phyloP scores from a whole-genome alignment of 2,888 invertebrate species.

The Achlya flavicornis region DNA sequence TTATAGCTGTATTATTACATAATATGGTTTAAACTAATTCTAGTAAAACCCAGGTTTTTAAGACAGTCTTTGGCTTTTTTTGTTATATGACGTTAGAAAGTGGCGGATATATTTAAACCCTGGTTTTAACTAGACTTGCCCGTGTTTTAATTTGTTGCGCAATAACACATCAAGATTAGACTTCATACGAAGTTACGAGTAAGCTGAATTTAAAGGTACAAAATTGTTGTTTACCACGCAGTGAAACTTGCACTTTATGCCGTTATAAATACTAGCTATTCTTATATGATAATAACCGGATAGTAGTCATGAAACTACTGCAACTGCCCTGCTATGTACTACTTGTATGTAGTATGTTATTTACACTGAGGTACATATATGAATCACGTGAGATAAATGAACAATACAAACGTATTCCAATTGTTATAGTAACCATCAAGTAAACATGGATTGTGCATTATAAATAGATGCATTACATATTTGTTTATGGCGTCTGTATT shows the following conservation, averaged over 20 bases:
- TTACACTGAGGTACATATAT: too few species aligned
- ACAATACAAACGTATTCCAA: background rate
- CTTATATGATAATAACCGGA: background rate
- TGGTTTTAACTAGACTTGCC: too few species aligned
- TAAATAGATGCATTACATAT: background rate
- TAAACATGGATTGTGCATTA: background rate
- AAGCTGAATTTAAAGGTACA: background rate
- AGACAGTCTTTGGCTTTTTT: too few species aligned
- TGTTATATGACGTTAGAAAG: too few species aligned
- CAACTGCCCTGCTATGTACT: background rate
- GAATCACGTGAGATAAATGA: conserved; percentile 1
- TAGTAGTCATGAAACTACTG: background rate
- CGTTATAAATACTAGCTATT: background rate
- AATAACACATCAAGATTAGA: background rate
- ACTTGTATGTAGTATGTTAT: background rate
- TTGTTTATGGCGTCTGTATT: background rate
- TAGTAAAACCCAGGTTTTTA: too few species aligned
- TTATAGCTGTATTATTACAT: too few species aligned
- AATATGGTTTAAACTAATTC: too few species aligned
- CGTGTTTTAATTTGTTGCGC: background rate
- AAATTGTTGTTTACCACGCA: background rate
- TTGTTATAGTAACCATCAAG: too few species aligned
- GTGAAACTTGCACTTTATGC: background rate
- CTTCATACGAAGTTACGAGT: background rate
- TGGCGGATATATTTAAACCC: too few species aligned